Evolutionary conservation across 1,140 invertebrate genomes (phyloP).

Genomic region (Euwallacea similis): DNA sequence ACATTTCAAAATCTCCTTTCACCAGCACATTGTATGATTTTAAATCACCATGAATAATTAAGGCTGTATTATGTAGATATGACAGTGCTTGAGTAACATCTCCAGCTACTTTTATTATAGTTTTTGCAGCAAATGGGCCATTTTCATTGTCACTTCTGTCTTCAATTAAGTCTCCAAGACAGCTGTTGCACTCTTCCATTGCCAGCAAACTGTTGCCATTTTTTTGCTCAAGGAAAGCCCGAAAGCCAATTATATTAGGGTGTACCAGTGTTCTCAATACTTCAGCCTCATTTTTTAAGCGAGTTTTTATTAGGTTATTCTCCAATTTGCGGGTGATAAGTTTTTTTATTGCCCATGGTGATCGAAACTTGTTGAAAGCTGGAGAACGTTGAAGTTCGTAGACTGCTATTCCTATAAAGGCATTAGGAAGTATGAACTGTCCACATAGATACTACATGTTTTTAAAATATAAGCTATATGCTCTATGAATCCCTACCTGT

Average conservation of each 20-base stretch:
- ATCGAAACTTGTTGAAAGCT: constrained; percentile 62
- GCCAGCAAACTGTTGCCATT: constrained; percentile 69
- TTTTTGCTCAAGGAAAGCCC: constrained; percentile 64
- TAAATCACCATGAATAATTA: constrained; percentile 79
- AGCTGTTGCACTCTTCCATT: constrained; percentile 70
- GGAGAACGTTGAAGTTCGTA: constrained; percentile 75
- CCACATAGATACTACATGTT: neutral
- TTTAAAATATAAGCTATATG: neutral
- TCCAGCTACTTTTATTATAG: constrained; percentile 66
- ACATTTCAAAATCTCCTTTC: constrained; percentile 70
- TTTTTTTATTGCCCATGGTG: constrained; percentile 84
- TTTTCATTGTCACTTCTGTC: constrained; percentile 60
- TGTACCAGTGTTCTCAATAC: constrained; percentile 71
- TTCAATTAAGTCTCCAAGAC: constrained; percentile 73
- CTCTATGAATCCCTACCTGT: constrained; percentile 61
- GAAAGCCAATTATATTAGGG: constrained; percentile 82
- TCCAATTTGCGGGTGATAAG: constrained; percentile 56
- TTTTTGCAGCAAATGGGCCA: constrained; percentile 63
- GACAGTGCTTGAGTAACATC: constrained; percentile 73
- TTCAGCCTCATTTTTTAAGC: constrained; percentile 71
- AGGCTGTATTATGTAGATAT: constrained; percentile 74
- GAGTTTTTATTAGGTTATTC: constrained; percentile 54
- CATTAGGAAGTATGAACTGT: neutral
- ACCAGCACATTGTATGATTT: constrained; percentile 83
- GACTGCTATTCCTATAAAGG: constrained; percentile 68